Conservation (phyloP, 2,113 vertebrate species). For the Amazona guildingii region DNA sequence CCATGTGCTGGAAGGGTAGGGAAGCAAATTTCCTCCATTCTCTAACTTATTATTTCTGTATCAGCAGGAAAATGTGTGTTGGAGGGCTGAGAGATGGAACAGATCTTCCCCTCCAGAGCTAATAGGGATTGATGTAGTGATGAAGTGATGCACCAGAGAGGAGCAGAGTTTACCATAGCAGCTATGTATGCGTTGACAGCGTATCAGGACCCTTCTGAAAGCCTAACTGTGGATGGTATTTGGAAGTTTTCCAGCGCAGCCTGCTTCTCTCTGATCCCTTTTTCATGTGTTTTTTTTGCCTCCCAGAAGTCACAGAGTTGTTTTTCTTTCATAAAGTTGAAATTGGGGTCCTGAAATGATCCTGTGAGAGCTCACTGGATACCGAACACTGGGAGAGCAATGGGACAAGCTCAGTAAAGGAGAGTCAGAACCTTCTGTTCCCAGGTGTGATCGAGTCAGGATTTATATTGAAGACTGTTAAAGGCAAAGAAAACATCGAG, state of each 20-base stretch:
- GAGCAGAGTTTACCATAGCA: not conserved
- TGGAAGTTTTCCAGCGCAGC: not conserved
- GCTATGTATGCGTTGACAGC: not conserved
- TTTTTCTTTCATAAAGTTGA: not conserved
- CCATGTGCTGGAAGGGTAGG: not conserved
- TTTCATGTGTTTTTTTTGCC: not conserved
- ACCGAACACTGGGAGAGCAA: not conserved
- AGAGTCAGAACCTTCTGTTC: not conserved
- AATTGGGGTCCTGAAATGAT: not conserved
- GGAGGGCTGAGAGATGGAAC: not conserved
- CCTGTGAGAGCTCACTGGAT: not conserved
- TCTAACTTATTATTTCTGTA: rapidly evolving
- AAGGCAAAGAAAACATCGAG: not conserved
- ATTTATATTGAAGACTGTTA: not conserved
- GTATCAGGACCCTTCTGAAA: not conserved
- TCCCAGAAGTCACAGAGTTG: not conserved
- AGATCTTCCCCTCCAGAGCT: not conserved
- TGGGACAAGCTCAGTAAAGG: not conserved
- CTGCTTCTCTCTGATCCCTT: not conserved
- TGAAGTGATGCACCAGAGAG: not conserved
- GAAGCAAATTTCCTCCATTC: not conserved
- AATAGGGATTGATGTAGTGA: not conserved
- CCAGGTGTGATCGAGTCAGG: not conserved
- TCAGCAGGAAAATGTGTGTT: not conserved
- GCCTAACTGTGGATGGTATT: not conserved